Conservation (phyloP, 2,113 vertebrate species). For the Leucoraja erinaceus region DNA sequence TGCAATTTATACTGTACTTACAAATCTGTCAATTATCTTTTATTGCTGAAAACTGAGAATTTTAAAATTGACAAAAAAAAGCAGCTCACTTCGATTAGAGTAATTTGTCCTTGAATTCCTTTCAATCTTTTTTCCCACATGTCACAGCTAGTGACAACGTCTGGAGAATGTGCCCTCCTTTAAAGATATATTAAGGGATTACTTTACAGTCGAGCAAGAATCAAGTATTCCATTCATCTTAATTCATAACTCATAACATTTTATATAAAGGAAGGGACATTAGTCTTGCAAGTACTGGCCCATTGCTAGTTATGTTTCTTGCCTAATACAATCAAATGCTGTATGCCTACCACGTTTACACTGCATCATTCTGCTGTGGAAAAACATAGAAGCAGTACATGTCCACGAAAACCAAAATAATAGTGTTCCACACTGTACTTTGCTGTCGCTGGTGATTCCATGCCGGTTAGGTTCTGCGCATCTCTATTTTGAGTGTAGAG, state of each 20-base stretch:
- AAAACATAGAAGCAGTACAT: neutral
- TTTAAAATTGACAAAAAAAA: neutral
- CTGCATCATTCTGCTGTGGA: neutral
- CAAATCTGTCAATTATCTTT: neutral
- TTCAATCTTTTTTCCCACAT: constrained; percentile 30
- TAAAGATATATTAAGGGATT: neutral
- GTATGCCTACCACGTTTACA: neutral
- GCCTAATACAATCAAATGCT: neutral
- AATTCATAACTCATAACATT: neutral
- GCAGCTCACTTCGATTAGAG: neutral
- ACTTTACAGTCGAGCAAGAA: neutral
- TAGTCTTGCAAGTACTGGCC: neutral
- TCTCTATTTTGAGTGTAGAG: no score
- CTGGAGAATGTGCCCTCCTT: neutral
- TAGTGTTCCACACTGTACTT: no score
- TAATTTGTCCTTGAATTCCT: constrained; percentile 27
- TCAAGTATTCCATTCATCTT: neutral
- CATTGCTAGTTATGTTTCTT: neutral
- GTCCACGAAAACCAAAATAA: neutral
- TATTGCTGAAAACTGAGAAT: neutral
- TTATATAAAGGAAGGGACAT: neutral
- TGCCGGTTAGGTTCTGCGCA: no score
- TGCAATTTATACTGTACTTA: neutral
- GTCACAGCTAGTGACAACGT: neutral
- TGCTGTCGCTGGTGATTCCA: no score